Evolutionary conservation across 2,797 vertebrate genomes (phyloP), one percentile per base, ranked within the genome.

Genomic region (Lerista edwardsae): DNA sequence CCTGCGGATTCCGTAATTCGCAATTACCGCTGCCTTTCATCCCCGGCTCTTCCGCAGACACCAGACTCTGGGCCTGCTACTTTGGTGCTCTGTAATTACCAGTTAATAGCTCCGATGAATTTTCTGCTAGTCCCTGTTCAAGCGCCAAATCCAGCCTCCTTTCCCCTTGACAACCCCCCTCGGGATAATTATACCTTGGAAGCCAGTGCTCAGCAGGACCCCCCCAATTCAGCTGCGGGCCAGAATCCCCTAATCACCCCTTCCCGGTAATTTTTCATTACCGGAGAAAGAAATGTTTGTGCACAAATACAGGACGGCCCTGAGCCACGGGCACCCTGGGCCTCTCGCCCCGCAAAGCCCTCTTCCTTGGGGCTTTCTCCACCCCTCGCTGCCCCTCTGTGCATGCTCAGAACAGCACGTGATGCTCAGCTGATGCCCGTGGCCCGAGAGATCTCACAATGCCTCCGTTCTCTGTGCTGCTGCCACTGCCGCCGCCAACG

Each of bases 11-110:
- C 95, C 94, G 1, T 97, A 97, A 97, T 98, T 98, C 95, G 1
- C 97, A 97, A 97, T 98, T 98, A 97, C 96, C 87, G 94, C 96
- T 86, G 93, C 95, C 94, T 96, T 96, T 96, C 95, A 95, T 92
- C 96, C 94, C 93, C 88, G 91, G 95, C 96, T 96, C 95, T 91
- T 91, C 59, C 90, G 91, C 88, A 82, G 82, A 92, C 93, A 91
- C 93, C 93, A 93, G 93, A 93, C 94, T 95, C 96, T 94, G 92
- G 93, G 93, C 93, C 94, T 90, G 92, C 91, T 88, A 91, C 94
- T 93, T 90, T 92, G 90, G 41, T 21, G 93, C 91, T 91, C 95
- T 94, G 95, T 96, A 96, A 96, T 96, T 96, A 96, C 93, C 89
- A 93, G 94, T 95, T 95, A 95, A 95, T 93, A 94, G 95, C 93